Conservation (phyloP, 2,797 vertebrate species). For the Columba guinea region DNA sequence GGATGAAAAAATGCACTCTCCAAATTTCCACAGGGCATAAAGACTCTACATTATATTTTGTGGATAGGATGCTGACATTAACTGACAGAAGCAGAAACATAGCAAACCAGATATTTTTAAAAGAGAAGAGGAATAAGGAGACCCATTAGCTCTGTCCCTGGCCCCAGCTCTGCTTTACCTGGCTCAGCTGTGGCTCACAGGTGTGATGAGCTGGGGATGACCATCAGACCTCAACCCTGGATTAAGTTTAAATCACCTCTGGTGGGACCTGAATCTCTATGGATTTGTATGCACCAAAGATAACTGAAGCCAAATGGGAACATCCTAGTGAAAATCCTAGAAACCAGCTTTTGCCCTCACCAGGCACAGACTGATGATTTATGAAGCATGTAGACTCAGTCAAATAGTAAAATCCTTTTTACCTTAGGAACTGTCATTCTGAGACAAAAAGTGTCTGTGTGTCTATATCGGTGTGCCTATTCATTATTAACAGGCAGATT, state of each 20-base stretch:
- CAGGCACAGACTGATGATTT: neutral
- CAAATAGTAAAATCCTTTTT: neutral
- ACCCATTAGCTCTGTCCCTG: neutral
- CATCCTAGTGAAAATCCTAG: neutral
- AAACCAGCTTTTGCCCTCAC: slow-evolving; percentile 4
- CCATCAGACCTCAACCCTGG: neutral
- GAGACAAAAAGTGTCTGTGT: neutral
- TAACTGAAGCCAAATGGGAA: neutral
- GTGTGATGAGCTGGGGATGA: neutral
- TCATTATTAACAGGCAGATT: neutral
- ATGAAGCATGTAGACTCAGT: neutral
- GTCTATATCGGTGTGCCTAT: neutral
- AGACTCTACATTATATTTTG: neutral
- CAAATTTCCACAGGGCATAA: slow-evolving; percentile 49
- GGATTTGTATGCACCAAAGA: neutral
- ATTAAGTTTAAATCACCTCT: neutral
- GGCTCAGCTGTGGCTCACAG: neutral
- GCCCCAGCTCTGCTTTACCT: neutral
- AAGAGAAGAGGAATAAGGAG: neutral
- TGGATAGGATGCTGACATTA: neutral
- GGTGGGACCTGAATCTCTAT: neutral
- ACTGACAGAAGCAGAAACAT: neutral
- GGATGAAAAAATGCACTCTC: slow-evolving; percentile 23
- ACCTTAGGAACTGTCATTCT: neutral
- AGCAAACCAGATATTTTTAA: neutral